Evolutionary conservation across 2,888 invertebrate species (phyloP).

Genomic region (Camponotus fellah): DNA sequence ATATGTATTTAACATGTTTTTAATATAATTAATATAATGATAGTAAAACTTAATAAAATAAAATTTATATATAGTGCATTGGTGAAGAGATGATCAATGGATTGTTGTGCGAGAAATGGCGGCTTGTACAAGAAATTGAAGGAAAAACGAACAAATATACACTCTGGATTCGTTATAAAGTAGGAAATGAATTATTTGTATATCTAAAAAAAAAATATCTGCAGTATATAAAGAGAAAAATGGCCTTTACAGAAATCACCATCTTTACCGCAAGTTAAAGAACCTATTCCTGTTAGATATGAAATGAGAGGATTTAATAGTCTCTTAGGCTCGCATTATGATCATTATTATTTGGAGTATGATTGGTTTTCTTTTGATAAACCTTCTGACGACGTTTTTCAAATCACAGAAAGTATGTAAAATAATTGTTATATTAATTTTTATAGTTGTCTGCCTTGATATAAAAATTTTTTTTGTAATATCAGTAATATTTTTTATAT

Average conservation of each 20-base stretch:
- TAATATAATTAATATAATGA: not conserved
- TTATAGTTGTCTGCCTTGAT: constrained; percentile 46
- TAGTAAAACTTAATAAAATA: constrained; percentile 31
- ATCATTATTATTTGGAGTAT: constrained; percentile 96
- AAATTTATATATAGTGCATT: constrained; percentile 79
- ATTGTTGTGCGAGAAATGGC: constrained; percentile 92
- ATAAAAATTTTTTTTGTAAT: not conserved
- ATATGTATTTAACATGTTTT: constrained; percentile 25
- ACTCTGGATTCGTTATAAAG: constrained; percentile 94
- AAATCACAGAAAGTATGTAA: constrained; percentile 88
- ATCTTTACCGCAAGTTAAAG: constrained; percentile 72
- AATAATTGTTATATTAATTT: constrained; percentile 3
- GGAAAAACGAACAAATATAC: constrained; percentile 95
- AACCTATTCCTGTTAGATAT: constrained; percentile 88
- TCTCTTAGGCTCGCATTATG: constrained; percentile 97
- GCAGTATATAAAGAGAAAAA: not conserved
- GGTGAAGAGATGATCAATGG: constrained; percentile 92
- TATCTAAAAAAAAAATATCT: constrained; percentile 7
- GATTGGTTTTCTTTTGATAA: constrained; percentile 88
- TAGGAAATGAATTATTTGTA: constrained; percentile 69
- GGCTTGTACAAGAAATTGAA: constrained; percentile 89
- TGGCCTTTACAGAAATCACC: constrained; percentile 79
- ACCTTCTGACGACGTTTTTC: constrained; percentile 91
- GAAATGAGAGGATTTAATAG: constrained; percentile 98
- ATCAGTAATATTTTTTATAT: constrained; percentile 55